A percentile compares a stretch with the other conserved stretches of the same genome.
Evolutionary conservation across 2,797 vertebrate species (phyloP).

Genomic region (Enteromius treurensis): DNA sequence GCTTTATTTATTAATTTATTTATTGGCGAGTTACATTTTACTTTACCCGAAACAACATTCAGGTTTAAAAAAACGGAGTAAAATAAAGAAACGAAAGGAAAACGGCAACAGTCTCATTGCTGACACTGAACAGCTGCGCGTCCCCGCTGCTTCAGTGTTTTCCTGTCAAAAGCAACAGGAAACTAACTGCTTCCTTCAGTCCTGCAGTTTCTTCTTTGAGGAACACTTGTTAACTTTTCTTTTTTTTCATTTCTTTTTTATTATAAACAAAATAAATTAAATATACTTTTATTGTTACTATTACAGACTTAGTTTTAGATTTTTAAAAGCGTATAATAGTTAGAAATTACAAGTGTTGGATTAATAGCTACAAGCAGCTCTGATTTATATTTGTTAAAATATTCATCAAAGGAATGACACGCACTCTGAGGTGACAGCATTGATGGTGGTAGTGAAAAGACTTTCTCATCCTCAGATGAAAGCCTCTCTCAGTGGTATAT

Average conservation of each 20-base stretch:
- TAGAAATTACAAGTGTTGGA: neutral
- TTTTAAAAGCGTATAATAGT: neutral
- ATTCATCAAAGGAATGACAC: neutral
- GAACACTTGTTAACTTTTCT: neutral
- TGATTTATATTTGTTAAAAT: neutral
- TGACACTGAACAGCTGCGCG: neutral
- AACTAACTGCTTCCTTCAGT: conserved; percentile 25
- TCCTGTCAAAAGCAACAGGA: conserved; percentile 52
- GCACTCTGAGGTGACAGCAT: neutral
- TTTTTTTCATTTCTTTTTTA: neutral
- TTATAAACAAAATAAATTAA: neutral
- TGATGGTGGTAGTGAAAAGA: conserved; percentile 6
- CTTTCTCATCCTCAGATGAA: conserved; percentile 4
- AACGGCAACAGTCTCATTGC: neutral
- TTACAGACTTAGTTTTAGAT: neutral
- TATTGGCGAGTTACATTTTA: neutral
- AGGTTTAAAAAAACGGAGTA: neutral
- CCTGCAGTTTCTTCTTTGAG: neutral
- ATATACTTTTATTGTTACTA: neutral
- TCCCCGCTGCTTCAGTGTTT: conserved; percentile 16
- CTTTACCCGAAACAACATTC: neutral
- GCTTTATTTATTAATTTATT: neutral
- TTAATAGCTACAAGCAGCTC: neutral
- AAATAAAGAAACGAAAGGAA: neutral
- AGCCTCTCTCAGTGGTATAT: neutral